phyloP scores from a whole-genome alignment of 2,113 vertebrate species.

The Epinephelus cyanopodus region DNA sequence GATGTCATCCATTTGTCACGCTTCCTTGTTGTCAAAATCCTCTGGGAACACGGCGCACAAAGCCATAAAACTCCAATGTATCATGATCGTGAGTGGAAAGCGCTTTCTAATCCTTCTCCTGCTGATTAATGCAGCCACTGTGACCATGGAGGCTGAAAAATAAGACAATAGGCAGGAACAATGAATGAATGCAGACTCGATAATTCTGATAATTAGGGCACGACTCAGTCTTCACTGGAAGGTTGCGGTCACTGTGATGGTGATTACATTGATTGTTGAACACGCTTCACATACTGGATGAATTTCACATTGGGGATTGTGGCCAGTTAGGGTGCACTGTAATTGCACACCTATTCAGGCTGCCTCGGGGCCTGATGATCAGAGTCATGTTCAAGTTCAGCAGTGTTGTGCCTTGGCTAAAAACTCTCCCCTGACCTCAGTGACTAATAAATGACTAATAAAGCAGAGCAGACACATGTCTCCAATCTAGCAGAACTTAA shows the following conservation, averaged over 20 bases:
- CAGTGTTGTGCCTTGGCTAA: slow-evolving; percentile 73
- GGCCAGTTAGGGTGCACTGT: slow-evolving; percentile 52
- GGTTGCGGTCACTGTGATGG: slow-evolving; percentile 50
- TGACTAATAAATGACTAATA: slow-evolving; percentile 82
- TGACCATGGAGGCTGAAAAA: slow-evolving; percentile 32
- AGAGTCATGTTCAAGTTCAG: slow-evolving; percentile 67
- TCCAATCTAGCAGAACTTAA: slow-evolving; percentile 73
- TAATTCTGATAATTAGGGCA: slow-evolving; percentile 58
- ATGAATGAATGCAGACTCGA: slow-evolving; percentile 49
- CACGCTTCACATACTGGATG: slow-evolving; percentile 53
- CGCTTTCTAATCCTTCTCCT: slow-evolving; percentile 44
- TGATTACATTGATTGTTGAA: slow-evolving; percentile 65
- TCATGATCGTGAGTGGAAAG: slow-evolving; percentile 56
- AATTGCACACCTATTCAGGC: slow-evolving; percentile 63
- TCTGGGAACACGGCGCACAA: slow-evolving; percentile 6
- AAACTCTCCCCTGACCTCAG: slow-evolving; percentile 68
- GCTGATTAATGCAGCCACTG: slow-evolving; percentile 60
- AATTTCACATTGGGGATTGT: slow-evolving; percentile 34
- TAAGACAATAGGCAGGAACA: slow-evolving; percentile 64
- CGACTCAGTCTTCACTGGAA: slow-evolving; percentile 45
- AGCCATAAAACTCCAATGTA: slow-evolving; percentile 48
- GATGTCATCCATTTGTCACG: slow-evolving; percentile 76
- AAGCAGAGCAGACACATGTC: slow-evolving; percentile 76
- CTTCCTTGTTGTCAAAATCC: slow-evolving; percentile 52
- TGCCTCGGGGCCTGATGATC: slow-evolving; percentile 66